phyloP scores from a whole-genome alignment of 2,888 invertebrate genomes.

The Euplagia quadripunctaria region DNA sequence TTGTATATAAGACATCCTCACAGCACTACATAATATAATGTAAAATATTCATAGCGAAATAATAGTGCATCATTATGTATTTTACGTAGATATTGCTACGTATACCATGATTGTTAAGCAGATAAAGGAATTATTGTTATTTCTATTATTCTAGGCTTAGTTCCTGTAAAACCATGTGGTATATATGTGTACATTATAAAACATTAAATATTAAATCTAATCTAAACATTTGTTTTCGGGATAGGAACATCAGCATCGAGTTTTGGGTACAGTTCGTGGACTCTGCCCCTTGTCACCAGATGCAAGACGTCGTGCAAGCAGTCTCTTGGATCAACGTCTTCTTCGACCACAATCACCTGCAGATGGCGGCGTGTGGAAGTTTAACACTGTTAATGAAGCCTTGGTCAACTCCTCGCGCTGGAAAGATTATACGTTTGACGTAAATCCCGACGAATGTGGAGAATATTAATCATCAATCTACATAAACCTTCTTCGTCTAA shows the following conservation, averaged over 20 bases:
- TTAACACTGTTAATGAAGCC: constrained; percentile 79
- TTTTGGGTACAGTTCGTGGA: constrained; percentile 58
- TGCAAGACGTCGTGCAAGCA: constrained; percentile 69
- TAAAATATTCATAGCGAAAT: too few relatives aligned
- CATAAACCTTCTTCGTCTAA: constrained; percentile 12
- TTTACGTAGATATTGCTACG: too few relatives aligned
- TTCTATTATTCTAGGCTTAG: neutral
- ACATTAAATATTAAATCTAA: neutral
- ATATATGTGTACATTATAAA: neutral
- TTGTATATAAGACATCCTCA: too few relatives aligned
- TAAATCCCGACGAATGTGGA: constrained; percentile 55
- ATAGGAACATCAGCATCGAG: constrained; percentile 60
- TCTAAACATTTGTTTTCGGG: neutral
- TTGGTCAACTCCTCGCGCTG: constrained; percentile 74
- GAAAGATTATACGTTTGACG: constrained; percentile 74
- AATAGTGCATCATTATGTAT: too few relatives aligned
- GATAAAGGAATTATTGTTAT: too few relatives aligned
- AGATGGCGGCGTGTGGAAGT: constrained; percentile 71
- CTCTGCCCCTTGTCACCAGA: constrained; percentile 73
- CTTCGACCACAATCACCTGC: constrained; percentile 65
- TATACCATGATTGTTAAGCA: too few relatives aligned
- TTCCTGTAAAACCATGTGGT: neutral
- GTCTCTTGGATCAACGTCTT: constrained; percentile 68
- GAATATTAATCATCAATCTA: constrained; percentile 38
- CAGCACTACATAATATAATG: too few relatives aligned